Percentiles rank a stretch among this genome's conserved stretches.
phyloP scores from a whole-genome alignment of 2,888 invertebrate species.

The Cinara cedri region DNA sequence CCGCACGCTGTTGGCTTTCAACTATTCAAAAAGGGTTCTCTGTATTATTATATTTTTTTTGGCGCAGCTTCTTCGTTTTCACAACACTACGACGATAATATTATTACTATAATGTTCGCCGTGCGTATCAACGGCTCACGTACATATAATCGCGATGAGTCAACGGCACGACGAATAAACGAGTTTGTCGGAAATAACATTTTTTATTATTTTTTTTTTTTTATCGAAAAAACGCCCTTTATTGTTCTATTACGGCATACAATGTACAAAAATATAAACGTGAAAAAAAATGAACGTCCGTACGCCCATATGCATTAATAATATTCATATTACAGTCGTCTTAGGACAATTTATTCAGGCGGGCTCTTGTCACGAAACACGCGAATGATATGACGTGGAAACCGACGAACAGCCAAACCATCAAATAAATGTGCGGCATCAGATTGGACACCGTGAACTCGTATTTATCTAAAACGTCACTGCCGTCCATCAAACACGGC shows the following conservation, averaged over 20 bases:
- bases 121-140: background rate
- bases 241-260: background rate
- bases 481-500: slow-evolving; percentile 76
- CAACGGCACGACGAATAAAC: background rate
- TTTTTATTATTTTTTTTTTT: background rate
- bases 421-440: slow-evolving; percentile 71
- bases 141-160: background rate
- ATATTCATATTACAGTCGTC: background rate
- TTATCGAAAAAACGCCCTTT: background rate
- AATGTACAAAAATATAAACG: background rate
- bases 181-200: background rate
- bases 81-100: background rate
- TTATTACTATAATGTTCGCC: too few relatives aligned
- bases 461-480: slow-evolving; percentile 74
- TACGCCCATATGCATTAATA: too few relatives aligned
- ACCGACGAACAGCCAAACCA: slow-evolving; percentile 67
- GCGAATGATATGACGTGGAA: slow-evolving; percentile 77
- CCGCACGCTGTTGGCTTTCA: slow-evolving; percentile 8
- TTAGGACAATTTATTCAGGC: slow-evolving; percentile 32
- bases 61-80: slow-evolving; percentile 18
- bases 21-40: background rate
- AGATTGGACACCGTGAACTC: slow-evolving; percentile 73
- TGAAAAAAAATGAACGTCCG: background rate
- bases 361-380: slow-evolving; percentile 65
- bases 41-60: background rate